Percentiles rank a stretch among this genome's conserved stretches.
Evolutionary conservation across 1,140 invertebrate species (phyloP).

Genomic region (Drosophila novamexicana): DNA sequence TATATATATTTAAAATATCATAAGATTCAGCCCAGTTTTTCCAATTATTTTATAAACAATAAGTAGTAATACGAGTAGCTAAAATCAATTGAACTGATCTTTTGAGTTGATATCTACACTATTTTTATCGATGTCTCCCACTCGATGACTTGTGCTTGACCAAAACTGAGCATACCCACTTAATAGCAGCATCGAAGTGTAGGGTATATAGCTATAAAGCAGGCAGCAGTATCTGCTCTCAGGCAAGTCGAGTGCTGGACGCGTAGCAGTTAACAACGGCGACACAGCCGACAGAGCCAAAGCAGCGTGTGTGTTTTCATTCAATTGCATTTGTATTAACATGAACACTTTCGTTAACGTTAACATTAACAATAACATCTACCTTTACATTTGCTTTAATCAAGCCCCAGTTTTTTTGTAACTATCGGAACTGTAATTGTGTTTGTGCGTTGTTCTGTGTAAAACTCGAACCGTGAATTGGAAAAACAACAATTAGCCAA

Average conservation of each 20-base stretch:
- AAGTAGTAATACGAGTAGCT: too few relatives aligned
- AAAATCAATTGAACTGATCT: too few relatives aligned
- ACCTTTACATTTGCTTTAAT: slow-evolving; percentile 10
- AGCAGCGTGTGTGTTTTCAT: slow-evolving; percentile 18
- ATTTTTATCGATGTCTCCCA: neutral
- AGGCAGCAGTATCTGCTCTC: slow-evolving; percentile 38
- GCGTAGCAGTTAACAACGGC: slow-evolving; percentile 70
- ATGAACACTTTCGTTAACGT: slow-evolving; percentile 26
- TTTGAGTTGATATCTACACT: too few relatives aligned
- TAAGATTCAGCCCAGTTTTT: too few relatives aligned
- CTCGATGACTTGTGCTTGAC: too few relatives aligned
- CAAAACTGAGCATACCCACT: neutral
- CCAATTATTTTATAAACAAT: too few relatives aligned
- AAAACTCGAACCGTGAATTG: neutral
- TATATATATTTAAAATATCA: too few relatives aligned
- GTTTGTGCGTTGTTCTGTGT: neutral
- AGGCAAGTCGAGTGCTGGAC: slow-evolving; percentile 67
- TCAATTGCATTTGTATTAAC: slow-evolving; percentile 29
- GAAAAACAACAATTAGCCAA: slow-evolving; percentile 1
- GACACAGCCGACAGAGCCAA: slow-evolving; percentile 9
- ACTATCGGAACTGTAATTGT: neutral
- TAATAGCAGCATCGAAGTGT: neutral
- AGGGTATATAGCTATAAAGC: slow-evolving; percentile 69
- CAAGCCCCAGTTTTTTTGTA: neutral
- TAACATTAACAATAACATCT: slow-evolving; percentile 4